Evolutionary conservation across 2,888 invertebrate genomes (phyloP).

Genomic region (Acanthosepion lycidas): DNA sequence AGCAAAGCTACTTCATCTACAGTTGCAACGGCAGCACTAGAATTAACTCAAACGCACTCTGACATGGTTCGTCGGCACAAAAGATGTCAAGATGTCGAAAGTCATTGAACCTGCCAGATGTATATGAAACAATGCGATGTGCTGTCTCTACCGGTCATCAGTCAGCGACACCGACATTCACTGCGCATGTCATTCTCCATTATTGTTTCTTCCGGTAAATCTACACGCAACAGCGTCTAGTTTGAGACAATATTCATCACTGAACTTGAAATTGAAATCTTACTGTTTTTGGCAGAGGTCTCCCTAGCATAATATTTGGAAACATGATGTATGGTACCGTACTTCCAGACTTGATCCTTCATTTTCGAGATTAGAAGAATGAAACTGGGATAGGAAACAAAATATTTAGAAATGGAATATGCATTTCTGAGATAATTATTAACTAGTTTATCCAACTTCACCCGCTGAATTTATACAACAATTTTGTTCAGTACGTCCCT

Average conservation of each 20-base stretch:
- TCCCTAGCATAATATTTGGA: not conserved
- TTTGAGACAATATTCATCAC: not conserved
- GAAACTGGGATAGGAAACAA: not conserved
- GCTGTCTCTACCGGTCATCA: constrained; percentile 8
- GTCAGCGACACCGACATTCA: not conserved
- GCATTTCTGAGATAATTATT: too few species aligned
- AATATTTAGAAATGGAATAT: too few species aligned
- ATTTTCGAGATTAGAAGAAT: not conserved
- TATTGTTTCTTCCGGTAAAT: not conserved
- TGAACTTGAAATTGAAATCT: too few species aligned
- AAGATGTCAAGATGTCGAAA: not conserved
- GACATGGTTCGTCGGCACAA: not conserved
- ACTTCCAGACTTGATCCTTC: not conserved
- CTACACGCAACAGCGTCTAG: not conserved
- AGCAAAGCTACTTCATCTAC: not conserved
- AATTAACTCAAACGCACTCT: not conserved
- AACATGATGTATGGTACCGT: not conserved
- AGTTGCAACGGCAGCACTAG: not conserved
- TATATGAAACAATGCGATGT: not conserved
- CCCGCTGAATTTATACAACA: too few species aligned
- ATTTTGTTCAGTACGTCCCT: too few species aligned
- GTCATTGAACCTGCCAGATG: not conserved
- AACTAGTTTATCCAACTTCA: too few species aligned
- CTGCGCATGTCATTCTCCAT: not conserved
- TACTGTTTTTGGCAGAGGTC: too few species aligned